Base-by-base conservation (phyloP, 2,797 vertebrate genomes). In the Coilia nasus region DNA sequence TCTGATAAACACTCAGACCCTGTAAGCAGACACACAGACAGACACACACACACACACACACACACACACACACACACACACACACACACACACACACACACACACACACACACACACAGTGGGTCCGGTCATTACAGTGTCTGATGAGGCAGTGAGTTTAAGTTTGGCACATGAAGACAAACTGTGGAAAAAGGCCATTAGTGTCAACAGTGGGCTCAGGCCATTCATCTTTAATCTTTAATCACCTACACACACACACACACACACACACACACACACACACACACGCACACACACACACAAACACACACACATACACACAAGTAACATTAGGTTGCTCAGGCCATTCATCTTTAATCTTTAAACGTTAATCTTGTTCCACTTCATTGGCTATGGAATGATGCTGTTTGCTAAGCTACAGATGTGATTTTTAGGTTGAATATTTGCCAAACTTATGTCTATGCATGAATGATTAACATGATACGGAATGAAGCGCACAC, bases 81-180 rank as follows among this genome's bases (percentile, higher is more conserved):
- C 47, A 82, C 47, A 56, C 19, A 56, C 14, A 56, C 81, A 82
- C n/a, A 82, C 47, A 82, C 47, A n/a, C 83, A 84, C 1, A 78
- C 86, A 47, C 82, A 23, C 3, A 67, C 62, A 75, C 3, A 75
- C 31, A 31, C 5, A 35, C 67, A 75, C 14, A 75, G 6, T 19
- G 17, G 15, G 57, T 11, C 14, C 11, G 57, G 57, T 59, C 57
- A 59, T 59, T 21, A 59, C 3, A 59, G 17, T 59, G 57, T 21
- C 14, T 59, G 57, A 2, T 59, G 17, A 21, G 19, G 57, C 57
- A 19, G 57, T 21, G 19, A 3, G 57, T 0, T 59, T 19, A 19
- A 59, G 19, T 59, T 59, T 59, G 71, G 31, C 17, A 78, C 17
- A 78, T 21, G 7, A 44, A 35, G 31, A 75, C 28, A 75, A 35